Base-by-base conservation (phyloP, 2,888 invertebrate species). In the Limenitis arthemis region DNA sequence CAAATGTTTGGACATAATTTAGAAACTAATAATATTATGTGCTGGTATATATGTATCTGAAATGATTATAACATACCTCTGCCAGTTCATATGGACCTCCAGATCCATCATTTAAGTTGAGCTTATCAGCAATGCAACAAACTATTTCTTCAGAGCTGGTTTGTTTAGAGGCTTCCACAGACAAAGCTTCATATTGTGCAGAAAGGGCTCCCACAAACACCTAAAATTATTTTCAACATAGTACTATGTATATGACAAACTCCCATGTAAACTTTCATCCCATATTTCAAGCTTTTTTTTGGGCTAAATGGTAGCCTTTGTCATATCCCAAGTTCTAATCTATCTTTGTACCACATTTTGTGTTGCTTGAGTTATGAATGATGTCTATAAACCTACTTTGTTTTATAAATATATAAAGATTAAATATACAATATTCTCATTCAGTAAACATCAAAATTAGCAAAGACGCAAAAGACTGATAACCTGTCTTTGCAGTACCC, bases 141-240 rank as follows among this genome's bases (percentile, higher is more conserved):
- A 96, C 95, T 68, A 97, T 94, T 84, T 97, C 96, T 67, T 95
- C 94, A 0, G 95, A 94, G 63, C 95, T 95, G 54, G 96, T 96
- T 77, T 95, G 94, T 74, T 96, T 96, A 62, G 95, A 95, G 52
- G 96, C 95, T 81, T 96, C 95, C 63, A 97, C 94, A 51, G 94
- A 94, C 60, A 96, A 88, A 60, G 95, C 94, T 84, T 96, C 95
- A 86, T 94, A 95, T 78, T 94, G 93, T 66, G 92, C 91, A 67
- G 94, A 94, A 69, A 95, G 88, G 64, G 94, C 93, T 67, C 95
- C 95, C 77, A 96, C 95, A 87, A 94, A 94, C 81, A 96, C 95
- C 90, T 95, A 29, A 8, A 28, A 38, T 40, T 30, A 36, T 29
- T 12, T 36, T 46, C 8, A 44, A 9, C 28, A 9, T n/a, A 29